Base-by-base conservation (phyloP, 2,797 vertebrate genomes). In the Gallinago stenura region DNA sequence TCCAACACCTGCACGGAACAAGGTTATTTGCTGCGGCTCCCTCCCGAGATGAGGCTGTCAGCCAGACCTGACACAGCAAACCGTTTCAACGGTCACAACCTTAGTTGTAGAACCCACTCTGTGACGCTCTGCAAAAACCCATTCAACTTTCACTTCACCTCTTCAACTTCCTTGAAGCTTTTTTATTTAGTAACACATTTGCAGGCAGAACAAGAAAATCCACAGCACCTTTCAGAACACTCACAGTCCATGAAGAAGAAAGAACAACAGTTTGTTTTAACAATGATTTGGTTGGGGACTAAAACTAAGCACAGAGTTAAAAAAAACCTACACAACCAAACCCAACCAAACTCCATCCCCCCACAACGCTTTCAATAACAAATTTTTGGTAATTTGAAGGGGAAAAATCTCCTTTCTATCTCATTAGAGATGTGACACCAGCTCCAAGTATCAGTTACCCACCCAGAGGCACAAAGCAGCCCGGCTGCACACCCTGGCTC, bases 1-100 rank as follows among this genome's bases (percentile, higher is more conserved):
- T 99, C 99, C 94, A 99, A 98, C 73, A 99, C 99, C 99, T 99
- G 83, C 17, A 70, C 76, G 83, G 81, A 87, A 87, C 13, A 90
- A 89, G 37, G 30, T 64, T 65, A 61, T 62, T 78, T 68, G 62
- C 12, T 41, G 12, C 9, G 5, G 17, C 58, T n/a, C 39, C 37
- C n/a, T 83, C 35, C 20, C 93, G 21, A 69, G 20, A 12, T 4
- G 78, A 61, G 5, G 37, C 11, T 26, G 87, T 92, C 56, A 77
- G 37, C 31, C 90, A 45, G 56, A 70, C 8, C 54, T 35, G 37
- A 53, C 11, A 56, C 1, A 72, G 35, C 6, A 78, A 22, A 62
- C 2, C 3, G 48, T 35, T 75, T 91, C 50, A 60, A 51, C 3
- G 4, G 33, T n/a, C n/a, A 39, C 16, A 16, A 11, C 45, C 83